Evolutionary conservation across 2,797 vertebrate species (phyloP), one percentile per base, ranked within the genome.

Genomic region (Rhinophrynus dorsalis): DNA sequence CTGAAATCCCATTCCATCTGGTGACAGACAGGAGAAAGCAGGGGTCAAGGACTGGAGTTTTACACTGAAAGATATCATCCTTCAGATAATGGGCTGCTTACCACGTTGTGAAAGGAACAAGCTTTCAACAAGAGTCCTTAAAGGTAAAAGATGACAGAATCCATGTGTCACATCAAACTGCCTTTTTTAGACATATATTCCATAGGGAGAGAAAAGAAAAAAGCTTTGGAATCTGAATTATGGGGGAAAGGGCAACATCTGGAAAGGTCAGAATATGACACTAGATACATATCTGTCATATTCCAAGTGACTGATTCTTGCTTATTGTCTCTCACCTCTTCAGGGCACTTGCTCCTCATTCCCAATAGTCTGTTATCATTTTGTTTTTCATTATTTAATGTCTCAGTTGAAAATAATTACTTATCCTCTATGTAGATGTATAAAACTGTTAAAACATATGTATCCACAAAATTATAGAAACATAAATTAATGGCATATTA

Each of bases 1-100:
- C 44, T 71, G 72, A 81, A 81, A 77, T 74, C 74, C 69, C 67
- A 76, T 0, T 54, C 64, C 74, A 79, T 77, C 47, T 82, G 71
- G 56, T 56, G 62, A 60, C 17, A 45, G 60, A 76, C n/a, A 69
- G 40, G 74, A 73, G 0, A 51, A 9, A 24, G 23, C 37, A 61
- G 48, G 80, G 54, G 69, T 81, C 73, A 76, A 77, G 47, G 70
- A 11, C 55, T 78, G 29, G 15, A 13, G 15, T 45, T 20, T 55
- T 56, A 35, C 23, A 62, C 27, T 40, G 20, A 9, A 15, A 55
- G 27, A 18, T 50, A 48, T 17, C 35, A 51, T 18, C 30, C 21
- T 1, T 15, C 42, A 68, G 40, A 68, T 48, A 56, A 60, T 44
- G 26, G 48, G 15, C 20, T 48, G 52, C 21, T 12, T 55, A 10